Evolutionary conservation across 23 tunicate species (phyloP), one percentile per base, ranked within the genome.

Genomic region (Halocynthia roretzi): DNA sequence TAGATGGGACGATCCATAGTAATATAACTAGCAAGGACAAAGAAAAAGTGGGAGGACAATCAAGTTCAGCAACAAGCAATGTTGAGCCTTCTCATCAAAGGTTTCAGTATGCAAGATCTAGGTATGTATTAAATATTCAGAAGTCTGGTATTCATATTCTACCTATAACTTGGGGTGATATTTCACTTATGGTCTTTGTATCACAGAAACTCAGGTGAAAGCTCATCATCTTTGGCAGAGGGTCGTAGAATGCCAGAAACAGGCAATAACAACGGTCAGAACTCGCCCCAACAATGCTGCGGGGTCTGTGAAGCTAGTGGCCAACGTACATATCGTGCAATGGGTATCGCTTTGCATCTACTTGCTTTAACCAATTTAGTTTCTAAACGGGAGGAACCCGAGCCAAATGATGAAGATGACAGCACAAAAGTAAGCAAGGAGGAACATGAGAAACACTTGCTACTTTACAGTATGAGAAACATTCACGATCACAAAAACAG

Each of bases 271-370:
- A 15, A 6, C 21, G 4, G 11, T 10, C 78, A 52, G 56, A 10
- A 31, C 6, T 50, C 62, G n/a, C 49, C 78, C 8, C 56, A 52
- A 14, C 78, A 52, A 7, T 88, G 95, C 63, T 88, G 95, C 76
- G 70, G 88, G 10, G 44, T 79, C 57, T 88, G 95, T 67, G 95
- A 88, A 55, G 95, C 82, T 10, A 88, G 95, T 82, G 86, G 86
- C 79, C 95, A 88, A 77, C 82, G 95, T 58, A 81, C 80, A 11
- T 88, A 83, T 56, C 68, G 86, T 50, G 95, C 87, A 8, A 88
- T 88, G 95, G 95, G 86, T 22, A 88, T 88, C 17, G 81, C 86
- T 17, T 61, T 88, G n/a, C 95, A 88, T 74, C 81, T 88, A 61
- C 77, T 82, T 14, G 95, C 95, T 0, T 77, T 88, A 6, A 78